Conservation (phyloP, 2,888 invertebrate genomes). For the Spodoptera exigua region DNA sequence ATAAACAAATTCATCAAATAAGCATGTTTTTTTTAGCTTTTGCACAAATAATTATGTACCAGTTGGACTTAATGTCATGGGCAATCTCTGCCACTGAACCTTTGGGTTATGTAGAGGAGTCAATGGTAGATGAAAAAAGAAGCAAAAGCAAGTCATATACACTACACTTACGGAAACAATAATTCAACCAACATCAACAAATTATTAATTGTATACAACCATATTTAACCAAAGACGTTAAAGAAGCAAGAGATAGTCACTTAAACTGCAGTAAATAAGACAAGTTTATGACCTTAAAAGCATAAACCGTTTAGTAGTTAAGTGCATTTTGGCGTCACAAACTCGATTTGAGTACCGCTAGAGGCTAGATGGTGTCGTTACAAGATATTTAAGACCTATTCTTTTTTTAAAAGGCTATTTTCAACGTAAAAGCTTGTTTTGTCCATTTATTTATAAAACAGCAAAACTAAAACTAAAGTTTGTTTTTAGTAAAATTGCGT, state of each 20-base stretch:
- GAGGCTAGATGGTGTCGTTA: slow-evolving; percentile 53
- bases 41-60: no score
- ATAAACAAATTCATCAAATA: no score
- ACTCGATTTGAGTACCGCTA: slow-evolving; percentile 44
- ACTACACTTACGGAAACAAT: neutral
- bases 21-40: no score
- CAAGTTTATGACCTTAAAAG: slow-evolving; percentile 60
- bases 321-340: slow-evolving; percentile 62
- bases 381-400: slow-evolving; percentile 35
- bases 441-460: slow-evolving; percentile 32
- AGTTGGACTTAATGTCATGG: no score
- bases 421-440: slow-evolving; percentile 29
- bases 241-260: slow-evolving; percentile 62
- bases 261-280: slow-evolving; percentile 55
- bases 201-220: neutral
- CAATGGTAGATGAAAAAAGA: no score
- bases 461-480: neutral
- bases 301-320: slow-evolving; percentile 65
- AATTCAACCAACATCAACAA: neutral
- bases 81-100: no score
- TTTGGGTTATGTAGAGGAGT: no score
- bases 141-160: no score
- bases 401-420: slow-evolving; percentile 36
- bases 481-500: no score
- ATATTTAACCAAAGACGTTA: slow-evolving; percentile 19